Base-by-base conservation (phyloP, 2,113 vertebrate genomes). In the Holacanthus passer region DNA sequence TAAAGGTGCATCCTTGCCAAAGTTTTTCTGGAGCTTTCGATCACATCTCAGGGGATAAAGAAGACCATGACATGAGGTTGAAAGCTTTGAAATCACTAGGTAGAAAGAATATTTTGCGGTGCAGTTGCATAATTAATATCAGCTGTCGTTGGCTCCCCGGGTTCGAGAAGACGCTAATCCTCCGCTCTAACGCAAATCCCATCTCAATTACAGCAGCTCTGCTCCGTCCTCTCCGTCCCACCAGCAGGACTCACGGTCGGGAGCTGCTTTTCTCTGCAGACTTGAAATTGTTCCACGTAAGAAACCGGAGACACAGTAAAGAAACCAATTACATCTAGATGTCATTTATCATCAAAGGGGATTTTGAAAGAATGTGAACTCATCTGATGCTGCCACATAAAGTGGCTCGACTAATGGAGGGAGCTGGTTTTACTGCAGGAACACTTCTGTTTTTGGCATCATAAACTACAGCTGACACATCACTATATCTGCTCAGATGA, bases 101-200 rank as follows among this genome's bases (percentile, higher is more conserved):
- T 63, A 9, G 48, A 55, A 14, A 17, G 13, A 70, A 70, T 35
- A 68, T 63, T 69, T 56, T 29, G 58, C 31, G 70, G 14, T 5
- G 27, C 37, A 47, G 59, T 81, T n/a, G 47, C 67, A 73, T 77
- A 68, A 87, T 62, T 84, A 52, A 52, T 0, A 29, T 78, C 89
- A 91, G 84, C 86, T 86, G 84, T 85, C 82, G 59, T 60, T 50
- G 60, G 66, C 67, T 72, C 70, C 20, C 13, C 5, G 53, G 20
- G 19, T 68, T 73, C 62, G 71, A n/a, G 83, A 50, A 47, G 79
- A 80, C 56, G 53, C 79, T 87, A 83, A 90, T 87, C 81, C 86
- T 35, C 31, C 0, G 3, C 65, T 79, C 32, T 5, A 70, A 70
- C 47, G 64, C 65, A 70, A 73, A 89, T 86, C 88, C 85, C 71